phyloP scores from a whole-genome alignment of 2,113 vertebrate genomes.

The Polyodon spathula region DNA sequence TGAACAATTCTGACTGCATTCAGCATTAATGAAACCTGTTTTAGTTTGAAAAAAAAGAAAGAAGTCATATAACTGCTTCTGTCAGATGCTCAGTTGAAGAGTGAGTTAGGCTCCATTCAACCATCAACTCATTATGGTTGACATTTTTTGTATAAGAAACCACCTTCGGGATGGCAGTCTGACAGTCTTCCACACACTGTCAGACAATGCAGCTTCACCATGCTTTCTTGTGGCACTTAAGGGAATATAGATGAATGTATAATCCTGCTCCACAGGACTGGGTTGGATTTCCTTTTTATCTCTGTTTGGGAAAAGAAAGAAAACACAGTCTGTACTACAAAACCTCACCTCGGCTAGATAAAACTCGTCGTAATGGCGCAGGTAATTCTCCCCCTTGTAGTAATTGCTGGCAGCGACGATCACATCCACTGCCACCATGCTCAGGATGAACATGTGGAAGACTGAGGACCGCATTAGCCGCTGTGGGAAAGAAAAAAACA shows the following conservation, averaged over 20 bases:
- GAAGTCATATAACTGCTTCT: too few species aligned
- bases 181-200: too few species aligned
- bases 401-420: conserved; percentile 97
- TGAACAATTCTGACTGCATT: too few species aligned
- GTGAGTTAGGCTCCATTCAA: too few species aligned
- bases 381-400: conserved; percentile 88
- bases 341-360: conserved; percentile 89
- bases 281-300: neutral
- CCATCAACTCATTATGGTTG: too few species aligned
- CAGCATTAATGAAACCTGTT: too few species aligned
- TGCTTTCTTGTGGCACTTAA: conserved; percentile 26
- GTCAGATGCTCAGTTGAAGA: too few species aligned
- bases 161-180: too few species aligned
- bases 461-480: conserved; percentile 93
- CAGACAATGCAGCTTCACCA: conserved; percentile 29
- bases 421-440: conserved; percentile 95
- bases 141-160: too few species aligned
- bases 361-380: conserved; percentile 87
- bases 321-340: neutral
- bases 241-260: conserved; percentile 19
- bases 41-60: too few species aligned
- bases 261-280: neutral
- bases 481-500: conserved; percentile 61
- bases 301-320: neutral
- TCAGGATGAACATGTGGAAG: conserved; percentile 98